Evolutionary conservation across 2,113 vertebrate genomes (phyloP).

Genomic region (Pteropus alecto): DNA sequence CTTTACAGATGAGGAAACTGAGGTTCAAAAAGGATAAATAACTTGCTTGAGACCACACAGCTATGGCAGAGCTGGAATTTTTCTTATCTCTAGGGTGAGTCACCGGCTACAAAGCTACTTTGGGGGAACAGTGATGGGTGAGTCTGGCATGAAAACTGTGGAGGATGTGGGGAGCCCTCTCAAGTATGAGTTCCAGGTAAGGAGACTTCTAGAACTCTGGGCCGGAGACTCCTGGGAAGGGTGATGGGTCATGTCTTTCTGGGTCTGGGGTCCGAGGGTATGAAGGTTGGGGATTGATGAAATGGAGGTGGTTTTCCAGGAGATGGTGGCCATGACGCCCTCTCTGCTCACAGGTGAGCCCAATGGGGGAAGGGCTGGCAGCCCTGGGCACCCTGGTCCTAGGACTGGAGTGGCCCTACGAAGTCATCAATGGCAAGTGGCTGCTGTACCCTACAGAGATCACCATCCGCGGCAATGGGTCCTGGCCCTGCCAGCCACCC

Average conservation of each 20-base stretch:
- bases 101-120: slow-evolving; percentile 85
- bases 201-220: neutral
- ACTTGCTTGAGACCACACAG: neutral
- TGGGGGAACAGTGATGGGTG: slow-evolving; percentile 91
- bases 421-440: slow-evolving; percentile 95
- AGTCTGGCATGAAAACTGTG: slow-evolving; percentile 91
- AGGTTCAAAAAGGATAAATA: neutral
- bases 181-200: slow-evolving; percentile 89
- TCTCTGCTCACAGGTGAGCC: slow-evolving; percentile 84
- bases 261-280: neutral
- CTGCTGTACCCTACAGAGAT: slow-evolving; percentile 94
- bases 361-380: slow-evolving; percentile 84
- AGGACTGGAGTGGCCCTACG: slow-evolving; percentile 93
- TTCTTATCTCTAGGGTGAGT: slow-evolving; percentile 57
- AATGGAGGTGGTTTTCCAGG: neutral
- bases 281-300: neutral
- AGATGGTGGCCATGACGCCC: neutral
- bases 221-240: neutral
- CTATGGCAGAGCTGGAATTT: neutral
- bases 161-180: slow-evolving; percentile 93
- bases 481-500: slow-evolving; percentile 85
- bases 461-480: slow-evolving; percentile 78
- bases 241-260: neutral
- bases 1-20: neutral
- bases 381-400: slow-evolving; percentile 88